Conservation (phyloP, 2,888 invertebrate species). For the Trachelus stipa region DNA sequence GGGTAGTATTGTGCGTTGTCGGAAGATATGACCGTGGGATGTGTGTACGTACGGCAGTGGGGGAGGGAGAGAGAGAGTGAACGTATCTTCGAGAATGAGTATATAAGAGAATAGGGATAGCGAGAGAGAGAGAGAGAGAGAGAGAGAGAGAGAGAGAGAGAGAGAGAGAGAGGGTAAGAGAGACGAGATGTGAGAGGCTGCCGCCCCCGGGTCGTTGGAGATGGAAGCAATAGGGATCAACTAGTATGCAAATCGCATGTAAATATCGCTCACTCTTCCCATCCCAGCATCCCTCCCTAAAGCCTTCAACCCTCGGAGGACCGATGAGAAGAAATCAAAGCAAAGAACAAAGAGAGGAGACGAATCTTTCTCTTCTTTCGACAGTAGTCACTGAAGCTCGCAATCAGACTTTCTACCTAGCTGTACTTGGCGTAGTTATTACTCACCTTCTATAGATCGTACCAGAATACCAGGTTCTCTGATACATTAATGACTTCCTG, state of each 20-base stretch:
- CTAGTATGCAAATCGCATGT: slow-evolving; percentile 68
- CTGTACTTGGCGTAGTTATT: too few species aligned
- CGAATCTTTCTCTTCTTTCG: slow-evolving; percentile 41
- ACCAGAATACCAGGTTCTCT: too few species aligned
- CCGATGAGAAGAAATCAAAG: slow-evolving; percentile 64
- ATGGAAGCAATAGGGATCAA: slow-evolving; percentile 68
- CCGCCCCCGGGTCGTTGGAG: slow-evolving; percentile 61
- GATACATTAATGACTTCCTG: too few species aligned
- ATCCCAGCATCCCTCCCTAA: slow-evolving; percentile 42
- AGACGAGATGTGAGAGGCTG: slow-evolving; percentile 52
- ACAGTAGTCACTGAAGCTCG: too few species aligned
- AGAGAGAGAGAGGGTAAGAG: slow-evolving; percentile 38
- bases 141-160: slow-evolving; percentile 26
- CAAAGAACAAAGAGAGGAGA: slow-evolving; percentile 58
- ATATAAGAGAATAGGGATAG: slow-evolving; percentile 16
- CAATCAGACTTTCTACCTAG: too few species aligned
- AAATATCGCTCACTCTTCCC: slow-evolving; percentile 66
- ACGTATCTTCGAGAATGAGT: slow-evolving; percentile 3
- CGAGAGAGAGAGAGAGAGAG: slow-evolving; percentile 27
- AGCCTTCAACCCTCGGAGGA: slow-evolving; percentile 30
- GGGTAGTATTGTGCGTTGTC: too few species aligned
- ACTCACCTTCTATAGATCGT: too few species aligned
- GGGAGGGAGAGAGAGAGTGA: slow-evolving; percentile 32
- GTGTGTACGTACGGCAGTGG: slow-evolving; percentile 10
- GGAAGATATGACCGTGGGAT: too few species aligned